Evolutionary conservation across 2,888 invertebrate genomes (phyloP).

Genomic region (Pimpla rufipes): DNA sequence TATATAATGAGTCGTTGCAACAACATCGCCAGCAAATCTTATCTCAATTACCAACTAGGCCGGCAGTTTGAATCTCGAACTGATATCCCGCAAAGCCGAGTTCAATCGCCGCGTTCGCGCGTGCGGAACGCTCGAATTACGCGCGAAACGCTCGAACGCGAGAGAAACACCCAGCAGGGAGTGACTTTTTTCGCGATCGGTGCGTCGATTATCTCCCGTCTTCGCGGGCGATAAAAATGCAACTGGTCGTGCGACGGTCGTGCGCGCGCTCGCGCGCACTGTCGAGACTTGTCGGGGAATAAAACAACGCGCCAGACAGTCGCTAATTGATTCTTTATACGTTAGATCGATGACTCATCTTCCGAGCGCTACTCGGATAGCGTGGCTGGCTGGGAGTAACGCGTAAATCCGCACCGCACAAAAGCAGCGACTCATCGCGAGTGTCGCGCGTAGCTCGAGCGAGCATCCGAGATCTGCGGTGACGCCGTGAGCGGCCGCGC

Average conservation of each 20-base stretch:
- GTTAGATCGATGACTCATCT: slow-evolving; percentile 33
- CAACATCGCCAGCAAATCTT: no score
- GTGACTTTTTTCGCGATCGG: slow-evolving; percentile 17
- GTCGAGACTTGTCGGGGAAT: background rate
- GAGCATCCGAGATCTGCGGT: background rate
- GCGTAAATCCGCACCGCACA: background rate
- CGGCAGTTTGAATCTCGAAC: background rate
- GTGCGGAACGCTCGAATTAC: no score
- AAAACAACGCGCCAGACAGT: background rate
- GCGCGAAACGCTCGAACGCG: no score
- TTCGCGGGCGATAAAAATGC: slow-evolving; percentile 1
- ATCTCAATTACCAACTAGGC: no score
- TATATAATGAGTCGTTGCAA: no score
- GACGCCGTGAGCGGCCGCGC: slow-evolving; percentile 6
- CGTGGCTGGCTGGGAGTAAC: no score
- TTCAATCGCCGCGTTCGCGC: no score
- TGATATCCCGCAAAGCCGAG: no score
- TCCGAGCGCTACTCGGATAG: background rate
- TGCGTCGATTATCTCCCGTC: background rate
- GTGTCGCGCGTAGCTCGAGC: background rate
- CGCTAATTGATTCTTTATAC: slow-evolving; percentile 18
- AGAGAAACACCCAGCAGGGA: slow-evolving; percentile 10
- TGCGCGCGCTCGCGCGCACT: background rate
- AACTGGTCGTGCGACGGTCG: no score
- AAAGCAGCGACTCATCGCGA: slow-evolving; percentile 33